Evolutionary conservation across 2,888 invertebrate species (phyloP).

Genomic region (Smittia aterrima): DNA sequence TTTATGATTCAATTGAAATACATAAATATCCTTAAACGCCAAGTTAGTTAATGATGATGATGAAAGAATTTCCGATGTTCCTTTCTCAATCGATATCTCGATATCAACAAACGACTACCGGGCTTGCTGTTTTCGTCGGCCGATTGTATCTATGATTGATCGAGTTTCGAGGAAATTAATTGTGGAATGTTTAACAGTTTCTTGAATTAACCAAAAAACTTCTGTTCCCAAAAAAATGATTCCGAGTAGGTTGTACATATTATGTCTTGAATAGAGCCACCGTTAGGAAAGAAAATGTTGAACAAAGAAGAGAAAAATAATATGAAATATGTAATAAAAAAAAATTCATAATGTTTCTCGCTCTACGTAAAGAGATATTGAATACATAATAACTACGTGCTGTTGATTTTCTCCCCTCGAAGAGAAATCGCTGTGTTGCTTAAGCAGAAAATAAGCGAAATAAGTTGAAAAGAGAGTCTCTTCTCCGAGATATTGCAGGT

Average conservation of each 20-base stretch:
- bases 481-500: background rate
- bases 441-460: background rate
- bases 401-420: slow-evolving; percentile 40
- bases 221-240: too few relatives aligned
- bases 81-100: slow-evolving; percentile 16
- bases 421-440: slow-evolving; percentile 34
- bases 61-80: slow-evolving; percentile 8
- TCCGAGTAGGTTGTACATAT: too few relatives aligned
- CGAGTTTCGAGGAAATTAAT: slow-evolving; percentile 4
- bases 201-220: too few relatives aligned
- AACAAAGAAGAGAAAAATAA: slow-evolving; percentile 30
- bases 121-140: slow-evolving; percentile 2
- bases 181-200: background rate
- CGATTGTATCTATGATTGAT: slow-evolving; percentile 37
- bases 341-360: slow-evolving; percentile 41
- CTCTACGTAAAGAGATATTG: slow-evolving; percentile 33
- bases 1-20: slow-evolving; percentile 36
- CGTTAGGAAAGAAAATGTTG: slow-evolving; percentile 19
- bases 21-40: slow-evolving; percentile 31
- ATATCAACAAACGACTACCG: background rate
- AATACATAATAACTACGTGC: slow-evolving; percentile 40
- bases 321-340: slow-evolving; percentile 39
- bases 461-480: background rate
- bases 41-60: slow-evolving; percentile 27
- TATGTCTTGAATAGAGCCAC: slow-evolving; percentile 13